Base-by-base conservation (phyloP, 2,113 vertebrate species). In the Platysteira castanea region DNA sequence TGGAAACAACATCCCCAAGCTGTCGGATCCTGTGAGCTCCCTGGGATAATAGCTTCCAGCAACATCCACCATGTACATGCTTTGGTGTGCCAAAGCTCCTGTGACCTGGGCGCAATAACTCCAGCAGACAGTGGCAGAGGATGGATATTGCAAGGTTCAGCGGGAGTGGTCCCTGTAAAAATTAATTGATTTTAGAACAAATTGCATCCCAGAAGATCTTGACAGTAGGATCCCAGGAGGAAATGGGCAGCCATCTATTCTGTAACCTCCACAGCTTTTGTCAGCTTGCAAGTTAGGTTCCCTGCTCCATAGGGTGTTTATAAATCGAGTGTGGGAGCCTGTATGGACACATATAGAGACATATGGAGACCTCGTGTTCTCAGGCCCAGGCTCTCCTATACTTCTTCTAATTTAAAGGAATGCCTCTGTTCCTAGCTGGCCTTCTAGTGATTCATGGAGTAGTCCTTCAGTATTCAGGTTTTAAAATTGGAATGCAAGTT, bases 121-220 rank as follows among this genome's bases (percentile, higher is more conserved):
- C 57, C 60, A 89, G 95, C 81, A 96, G 96, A 83, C 90, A 87
- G 93, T 90, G 97, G 91, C 92, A 80, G 89, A 96, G 97, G 95
- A 97, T 96, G 96, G 81, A 97, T 96, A 97, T 94, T 77, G 76
- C 92, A 97, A 91, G 96, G 97, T 96, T 97, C 97, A 97, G 84
- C 4, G 4, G 94, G 93, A 97, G 77, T 71, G 93, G 95, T 90
- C 89, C 84, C 88, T 96, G 95, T 89, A 97, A 96, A 96, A 83
- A 96, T 96, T 97, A 97, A 97, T 97, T 97, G 96, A 97, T 97
- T 97, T 97, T 96, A 89, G 85, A 79, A 97, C 73, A 75, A 96
- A 96, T 95, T 94, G 74, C 94, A 84, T 81, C 97, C 84, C 92
- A 90, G 89, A 95, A 96, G 94, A 93, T 92, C 89, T 91, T 95